Conservation (phyloP, 2,888 invertebrate species). For the Macropis europaea region DNA sequence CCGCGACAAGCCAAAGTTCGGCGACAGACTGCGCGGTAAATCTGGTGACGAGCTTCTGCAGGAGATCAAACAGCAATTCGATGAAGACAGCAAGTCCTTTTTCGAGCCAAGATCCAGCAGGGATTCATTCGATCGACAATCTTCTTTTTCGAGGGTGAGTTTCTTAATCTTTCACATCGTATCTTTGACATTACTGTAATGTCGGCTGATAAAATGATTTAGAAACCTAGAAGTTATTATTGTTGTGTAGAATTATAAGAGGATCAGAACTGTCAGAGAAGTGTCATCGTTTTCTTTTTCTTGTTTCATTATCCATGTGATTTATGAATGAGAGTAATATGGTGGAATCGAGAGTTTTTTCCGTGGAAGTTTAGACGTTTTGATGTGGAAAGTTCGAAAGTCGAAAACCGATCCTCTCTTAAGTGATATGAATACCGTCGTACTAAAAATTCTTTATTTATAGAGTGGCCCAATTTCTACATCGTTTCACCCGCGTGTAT, state of each 20-base stretch:
- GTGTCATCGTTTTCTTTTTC: too few species aligned
- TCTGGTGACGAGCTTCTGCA: conserved; percentile 74
- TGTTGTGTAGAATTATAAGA: too few species aligned
- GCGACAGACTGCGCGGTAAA: conserved; percentile 73
- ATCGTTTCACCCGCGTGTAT: conserved; percentile 42
- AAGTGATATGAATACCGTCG: conserved; percentile 7
- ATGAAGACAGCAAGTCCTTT: conserved; percentile 71
- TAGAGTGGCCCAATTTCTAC: conserved; percentile 67
- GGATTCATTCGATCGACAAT: conserved; percentile 73
- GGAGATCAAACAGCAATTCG: conserved; percentile 74
- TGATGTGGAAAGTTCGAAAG: too few species aligned
- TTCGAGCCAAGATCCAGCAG: conserved; percentile 69
- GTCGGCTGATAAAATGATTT: too few species aligned
- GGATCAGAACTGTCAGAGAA: too few species aligned
- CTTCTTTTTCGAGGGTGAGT: conserved; percentile 66
- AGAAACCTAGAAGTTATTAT: too few species aligned
- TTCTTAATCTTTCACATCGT: neutral
- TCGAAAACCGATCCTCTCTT: neutral
- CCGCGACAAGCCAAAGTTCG: conserved; percentile 74
- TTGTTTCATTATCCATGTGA: too few species aligned
- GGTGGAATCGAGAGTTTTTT: too few species aligned
- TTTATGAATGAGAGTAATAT: too few species aligned
- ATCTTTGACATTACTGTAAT: too few species aligned
- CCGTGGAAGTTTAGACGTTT: too few species aligned
- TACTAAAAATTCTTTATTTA: conserved; percentile 65